phyloP scores from a whole-genome alignment of 2,888 invertebrate genomes.

The Habroteleia sp. region DNA sequence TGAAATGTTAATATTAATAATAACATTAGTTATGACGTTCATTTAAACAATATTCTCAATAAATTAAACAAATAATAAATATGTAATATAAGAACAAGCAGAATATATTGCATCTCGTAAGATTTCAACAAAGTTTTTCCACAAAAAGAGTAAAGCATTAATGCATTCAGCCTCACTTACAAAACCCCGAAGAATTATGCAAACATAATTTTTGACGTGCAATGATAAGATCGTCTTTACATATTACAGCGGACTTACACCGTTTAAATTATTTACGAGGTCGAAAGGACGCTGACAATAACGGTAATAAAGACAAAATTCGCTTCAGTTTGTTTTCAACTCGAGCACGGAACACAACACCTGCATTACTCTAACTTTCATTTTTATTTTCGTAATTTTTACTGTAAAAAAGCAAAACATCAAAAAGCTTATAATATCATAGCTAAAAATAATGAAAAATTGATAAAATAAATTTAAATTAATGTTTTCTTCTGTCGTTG shows the following conservation, averaged over 20 bases:
- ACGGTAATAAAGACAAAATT: neutral
- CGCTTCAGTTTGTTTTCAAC: slow-evolving; percentile 67
- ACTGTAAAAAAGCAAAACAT: too few relatives aligned
- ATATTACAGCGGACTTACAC: slow-evolving; percentile 37
- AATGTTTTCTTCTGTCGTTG: too few relatives aligned
- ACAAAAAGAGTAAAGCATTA: neutral
- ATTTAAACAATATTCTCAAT: neutral
- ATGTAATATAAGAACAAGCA: neutral
- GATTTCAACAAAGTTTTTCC: neutral
- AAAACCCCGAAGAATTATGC: slow-evolving; percentile 5
- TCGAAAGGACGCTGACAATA: slow-evolving; percentile 57
- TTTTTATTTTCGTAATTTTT: too few relatives aligned
- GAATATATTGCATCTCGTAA: neutral
- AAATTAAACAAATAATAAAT: too few relatives aligned
- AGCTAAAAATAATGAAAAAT: too few relatives aligned
- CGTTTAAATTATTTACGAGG: slow-evolving; percentile 68
- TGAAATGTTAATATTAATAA: too few relatives aligned
- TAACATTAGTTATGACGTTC: too few relatives aligned
- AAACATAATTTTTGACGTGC: neutral
- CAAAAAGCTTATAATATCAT: too few relatives aligned
- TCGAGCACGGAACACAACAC: slow-evolving; percentile 65
- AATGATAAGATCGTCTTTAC: slow-evolving; percentile 14
- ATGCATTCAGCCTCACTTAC: neutral
- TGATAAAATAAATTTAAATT: too few relatives aligned
- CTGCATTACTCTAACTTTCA: neutral